Conservation (phyloP, 2,888 invertebrate genomes). For the Stenodema calcarata region DNA sequence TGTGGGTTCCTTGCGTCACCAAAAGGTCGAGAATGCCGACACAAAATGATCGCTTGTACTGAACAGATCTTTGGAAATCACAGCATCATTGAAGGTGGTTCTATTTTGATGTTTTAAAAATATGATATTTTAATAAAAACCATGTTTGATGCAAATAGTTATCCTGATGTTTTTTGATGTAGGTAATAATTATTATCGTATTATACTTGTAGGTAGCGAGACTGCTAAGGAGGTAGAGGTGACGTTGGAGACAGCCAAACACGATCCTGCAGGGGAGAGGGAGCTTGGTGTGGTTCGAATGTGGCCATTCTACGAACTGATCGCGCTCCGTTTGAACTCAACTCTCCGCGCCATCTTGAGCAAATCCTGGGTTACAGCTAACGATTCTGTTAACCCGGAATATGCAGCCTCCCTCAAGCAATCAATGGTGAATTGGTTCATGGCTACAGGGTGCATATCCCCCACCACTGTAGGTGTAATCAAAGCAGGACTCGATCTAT, state of each 20-base stretch:
- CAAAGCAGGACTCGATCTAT: not conserved
- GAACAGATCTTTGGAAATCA: not conserved
- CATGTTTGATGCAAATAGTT: too few relatives aligned
- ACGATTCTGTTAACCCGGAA: not conserved
- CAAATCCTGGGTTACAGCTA: not conserved
- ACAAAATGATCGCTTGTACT: conserved; percentile 21
- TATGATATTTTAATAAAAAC: too few relatives aligned
- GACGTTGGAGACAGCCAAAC: not conserved
- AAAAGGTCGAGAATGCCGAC: conserved; percentile 30
- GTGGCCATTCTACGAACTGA: conserved; percentile 53
- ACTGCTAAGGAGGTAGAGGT: not conserved
- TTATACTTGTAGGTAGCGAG: not conserved
- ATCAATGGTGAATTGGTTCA: conserved; percentile 38
- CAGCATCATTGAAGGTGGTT: not conserved
- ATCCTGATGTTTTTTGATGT: too few relatives aligned
- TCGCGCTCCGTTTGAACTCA: conserved; percentile 50
- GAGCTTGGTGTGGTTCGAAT: conserved; percentile 41
- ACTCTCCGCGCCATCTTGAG: not conserved
- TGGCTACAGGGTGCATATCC: conserved; percentile 3
- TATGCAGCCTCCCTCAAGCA: not conserved
- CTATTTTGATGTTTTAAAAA: too few relatives aligned
- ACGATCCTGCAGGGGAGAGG: not conserved
- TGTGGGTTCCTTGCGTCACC: conserved; percentile 39
- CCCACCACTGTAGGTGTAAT: conserved; percentile 32
- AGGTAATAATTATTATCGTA: too few relatives aligned